A percentile compares a stretch with the other conserved stretches of the same genome.
phyloP scores from a whole-genome alignment of 1,140 invertebrate species.

The Choristoneura fumiferana region DNA sequence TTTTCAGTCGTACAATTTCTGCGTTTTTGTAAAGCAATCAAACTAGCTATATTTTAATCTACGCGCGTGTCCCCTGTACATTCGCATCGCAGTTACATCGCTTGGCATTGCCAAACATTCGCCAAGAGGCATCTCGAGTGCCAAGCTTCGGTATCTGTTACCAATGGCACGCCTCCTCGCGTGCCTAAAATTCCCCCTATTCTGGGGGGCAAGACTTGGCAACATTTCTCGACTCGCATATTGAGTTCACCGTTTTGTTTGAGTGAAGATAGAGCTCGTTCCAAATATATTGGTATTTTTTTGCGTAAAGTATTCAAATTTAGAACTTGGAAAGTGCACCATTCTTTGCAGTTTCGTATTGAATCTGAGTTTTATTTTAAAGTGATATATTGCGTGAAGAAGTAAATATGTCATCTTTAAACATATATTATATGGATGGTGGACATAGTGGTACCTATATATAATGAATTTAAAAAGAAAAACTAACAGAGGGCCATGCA shows the following conservation, averaged over 20 bases:
- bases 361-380: background rate
- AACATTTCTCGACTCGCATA: constrained; percentile 50
- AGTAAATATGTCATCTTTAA: too few relatives aligned
- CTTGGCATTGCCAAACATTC: constrained; percentile 39
- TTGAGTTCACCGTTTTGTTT: constrained; percentile 52
- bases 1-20: too few relatives aligned
- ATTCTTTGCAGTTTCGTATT: background rate
- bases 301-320: constrained; percentile 1
- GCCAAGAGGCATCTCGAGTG: constrained; percentile 47
- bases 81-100: constrained; percentile 42
- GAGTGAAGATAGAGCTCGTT: constrained; percentile 33
- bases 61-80: constrained; percentile 26
- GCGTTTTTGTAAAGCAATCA: background rate
- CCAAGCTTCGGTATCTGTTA: constrained; percentile 53
- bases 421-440: too few relatives aligned
- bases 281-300: constrained; percentile 45
- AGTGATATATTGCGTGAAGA: background rate
- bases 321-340: constrained; percentile 12
- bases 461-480: too few relatives aligned
- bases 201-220: constrained; percentile 42
- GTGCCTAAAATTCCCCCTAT: constrained; percentile 29
- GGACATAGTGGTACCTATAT: too few relatives aligned
- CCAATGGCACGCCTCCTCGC: constrained; percentile 40
- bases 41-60: background rate
- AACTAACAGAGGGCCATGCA: too few relatives aligned